Percentiles rank a stretch among this genome's conserved stretches.
Conservation (phyloP, 2,888 invertebrate species). For the Thumatha senex region DNA sequence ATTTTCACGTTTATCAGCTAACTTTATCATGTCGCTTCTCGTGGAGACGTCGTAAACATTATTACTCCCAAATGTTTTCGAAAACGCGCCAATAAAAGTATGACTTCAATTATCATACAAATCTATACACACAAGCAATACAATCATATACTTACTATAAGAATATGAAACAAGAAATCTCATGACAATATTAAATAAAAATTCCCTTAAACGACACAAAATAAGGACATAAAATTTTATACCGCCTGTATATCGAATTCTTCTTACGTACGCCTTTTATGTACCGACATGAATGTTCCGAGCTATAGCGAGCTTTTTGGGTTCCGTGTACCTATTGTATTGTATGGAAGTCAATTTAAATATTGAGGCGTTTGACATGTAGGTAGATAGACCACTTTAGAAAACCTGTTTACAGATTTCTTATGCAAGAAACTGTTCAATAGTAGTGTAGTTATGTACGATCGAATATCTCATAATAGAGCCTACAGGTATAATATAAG, state of each 20-base stretch:
- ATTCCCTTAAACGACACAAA: slow-evolving; percentile 30
- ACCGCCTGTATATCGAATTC: slow-evolving; percentile 17
- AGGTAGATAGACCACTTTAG: background rate
- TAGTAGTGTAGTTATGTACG: background rate
- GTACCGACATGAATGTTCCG: slow-evolving; percentile 6
- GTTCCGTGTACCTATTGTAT: slow-evolving; percentile 14
- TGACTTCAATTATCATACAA: too few relatives aligned
- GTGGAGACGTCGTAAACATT: too few relatives aligned
- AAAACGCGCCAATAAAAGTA: too few relatives aligned
- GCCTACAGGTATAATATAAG: background rate
- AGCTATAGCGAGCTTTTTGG: background rate
- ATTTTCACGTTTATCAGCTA: too few relatives aligned
- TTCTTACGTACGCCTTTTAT: slow-evolving; percentile 12
- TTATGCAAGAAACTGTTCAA: background rate
- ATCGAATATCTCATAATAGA: background rate
- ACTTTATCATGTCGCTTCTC: too few relatives aligned
- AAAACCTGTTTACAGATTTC: background rate
- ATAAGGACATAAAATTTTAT: slow-evolving; percentile 48
- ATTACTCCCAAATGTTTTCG: too few relatives aligned
- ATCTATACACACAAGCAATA: too few relatives aligned
- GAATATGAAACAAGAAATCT: slow-evolving; percentile 28
- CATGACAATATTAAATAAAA: slow-evolving; percentile 49
- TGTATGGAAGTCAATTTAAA: background rate
- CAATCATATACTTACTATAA: slow-evolving; percentile 9
- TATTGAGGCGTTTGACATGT: background rate